Evolutionary conservation across 2,888 invertebrate species (phyloP).

Genomic region (Allygus modestus): DNA sequence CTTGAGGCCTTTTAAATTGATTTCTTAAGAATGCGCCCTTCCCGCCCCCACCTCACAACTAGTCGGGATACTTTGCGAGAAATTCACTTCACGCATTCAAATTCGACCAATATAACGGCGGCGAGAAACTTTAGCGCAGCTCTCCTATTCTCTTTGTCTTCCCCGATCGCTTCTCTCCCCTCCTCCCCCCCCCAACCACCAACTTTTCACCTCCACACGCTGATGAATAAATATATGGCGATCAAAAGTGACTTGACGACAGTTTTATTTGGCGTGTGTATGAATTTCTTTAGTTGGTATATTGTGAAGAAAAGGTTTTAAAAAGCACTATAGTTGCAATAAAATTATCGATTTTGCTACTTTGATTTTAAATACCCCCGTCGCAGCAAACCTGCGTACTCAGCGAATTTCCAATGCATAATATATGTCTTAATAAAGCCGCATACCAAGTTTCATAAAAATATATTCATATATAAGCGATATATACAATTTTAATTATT

Average conservation of each 20-base stretch:
- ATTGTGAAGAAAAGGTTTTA: no score
- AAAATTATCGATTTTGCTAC: no score
- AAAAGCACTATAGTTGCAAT: no score
- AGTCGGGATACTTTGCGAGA: conserved; percentile 41
- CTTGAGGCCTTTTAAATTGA: conserved; percentile 63
- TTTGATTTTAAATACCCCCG: no score
- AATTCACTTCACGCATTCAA: conserved; percentile 44
- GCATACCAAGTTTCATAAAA: no score
- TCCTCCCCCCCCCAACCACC: not conserved
- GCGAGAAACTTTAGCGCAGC: conserved; percentile 32
- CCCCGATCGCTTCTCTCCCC: not conserved
- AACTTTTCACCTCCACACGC: conserved; percentile 20
- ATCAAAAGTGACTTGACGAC: not conserved
- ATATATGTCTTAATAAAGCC: no score
- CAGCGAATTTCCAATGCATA: no score
- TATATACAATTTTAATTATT: no score
- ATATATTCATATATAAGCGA: no score
- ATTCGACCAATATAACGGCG: conserved; percentile 40
- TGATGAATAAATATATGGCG: conserved; percentile 10
- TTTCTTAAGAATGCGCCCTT: conserved; percentile 62
- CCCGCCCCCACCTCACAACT: conserved; percentile 1
- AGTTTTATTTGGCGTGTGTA: no score
- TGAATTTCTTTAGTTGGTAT: no score
- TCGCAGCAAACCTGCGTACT: no score
- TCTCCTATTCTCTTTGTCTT: conserved; percentile 20